phyloP scores from a whole-genome alignment of 2,888 invertebrate species.

The Siphlonurus alternatus region DNA sequence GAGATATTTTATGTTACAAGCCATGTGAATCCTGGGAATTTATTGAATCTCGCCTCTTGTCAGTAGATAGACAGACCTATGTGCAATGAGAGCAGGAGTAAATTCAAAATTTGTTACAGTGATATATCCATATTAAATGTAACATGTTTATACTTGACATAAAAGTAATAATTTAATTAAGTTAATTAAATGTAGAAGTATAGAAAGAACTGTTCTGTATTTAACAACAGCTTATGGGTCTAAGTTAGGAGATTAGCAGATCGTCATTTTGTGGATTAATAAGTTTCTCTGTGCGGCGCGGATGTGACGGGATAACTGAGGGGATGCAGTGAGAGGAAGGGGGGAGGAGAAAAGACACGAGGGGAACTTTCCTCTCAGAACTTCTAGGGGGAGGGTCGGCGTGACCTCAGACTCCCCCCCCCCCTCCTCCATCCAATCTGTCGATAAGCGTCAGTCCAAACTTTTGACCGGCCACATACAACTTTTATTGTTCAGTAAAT shows the following conservation, averaged over 20 bases:
- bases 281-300: neutral
- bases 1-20: too few relatives aligned
- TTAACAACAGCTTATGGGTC: neutral
- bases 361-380: neutral
- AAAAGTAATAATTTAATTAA: neutral
- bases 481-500: too few relatives aligned
- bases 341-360: neutral
- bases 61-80: too few relatives aligned
- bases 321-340: neutral
- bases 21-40: too few relatives aligned
- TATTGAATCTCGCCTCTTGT: too few relatives aligned
- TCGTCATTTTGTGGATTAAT: neutral
- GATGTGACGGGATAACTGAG: neutral
- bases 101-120: too few relatives aligned
- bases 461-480: too few relatives aligned
- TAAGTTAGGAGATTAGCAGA: neutral
- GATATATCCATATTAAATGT: too few relatives aligned
- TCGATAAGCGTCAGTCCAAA: neutral
- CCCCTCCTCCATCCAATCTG: neutral
- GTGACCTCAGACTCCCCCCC: neutral
- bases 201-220: neutral
- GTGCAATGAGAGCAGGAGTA: too few relatives aligned
- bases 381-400: neutral
- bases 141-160: too few relatives aligned
- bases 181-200: neutral